phyloP scores from a whole-genome alignment of 30 jellyfish, hydroid and myxozoan genomes.

The Cassiopea andromeda region DNA sequence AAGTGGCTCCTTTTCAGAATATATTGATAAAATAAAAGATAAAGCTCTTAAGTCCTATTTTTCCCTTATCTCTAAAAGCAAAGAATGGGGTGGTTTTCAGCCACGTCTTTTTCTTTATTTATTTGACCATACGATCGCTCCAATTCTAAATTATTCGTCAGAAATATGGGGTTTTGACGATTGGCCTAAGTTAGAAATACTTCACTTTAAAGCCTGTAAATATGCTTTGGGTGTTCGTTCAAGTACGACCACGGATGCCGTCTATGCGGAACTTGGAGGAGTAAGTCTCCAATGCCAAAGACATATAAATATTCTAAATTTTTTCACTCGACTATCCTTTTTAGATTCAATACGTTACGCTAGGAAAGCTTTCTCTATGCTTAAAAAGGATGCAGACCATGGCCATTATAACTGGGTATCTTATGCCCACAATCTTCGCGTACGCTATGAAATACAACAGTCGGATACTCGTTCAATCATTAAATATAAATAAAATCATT shows the following conservation, averaged over 20 bases:
- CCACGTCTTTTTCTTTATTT: constrained; percentile 39
- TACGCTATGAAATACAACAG: constrained; percentile 39
- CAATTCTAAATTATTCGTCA: constrained; percentile 35
- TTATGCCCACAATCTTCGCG: constrained; percentile 14
- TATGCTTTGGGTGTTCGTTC: constrained; percentile 48
- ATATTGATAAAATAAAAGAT: constrained; percentile 25
- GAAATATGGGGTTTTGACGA: constrained; percentile 47
- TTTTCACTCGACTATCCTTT: constrained; percentile 24
- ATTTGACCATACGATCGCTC: constrained; percentile 37
- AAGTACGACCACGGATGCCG: constrained; percentile 46
- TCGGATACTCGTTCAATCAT: constrained; percentile 41
- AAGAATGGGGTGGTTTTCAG: constrained; percentile 51
- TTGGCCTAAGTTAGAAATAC: constrained; percentile 40
- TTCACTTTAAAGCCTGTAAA: constrained; percentile 40
- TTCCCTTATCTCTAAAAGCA: constrained; percentile 40
- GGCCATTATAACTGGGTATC: constrained; percentile 51
- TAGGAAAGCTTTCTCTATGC: constrained; percentile 34
- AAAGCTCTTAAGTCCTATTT: constrained; percentile 42
- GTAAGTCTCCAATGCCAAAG: constrained; percentile 21
- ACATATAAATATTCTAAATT: constrained; percentile 8
- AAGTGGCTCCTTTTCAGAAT: constrained; percentile 12
- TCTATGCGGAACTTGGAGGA: constrained; percentile 28
- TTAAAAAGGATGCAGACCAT: constrained; percentile 32
- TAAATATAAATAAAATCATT: not conserved
- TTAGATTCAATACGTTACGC: constrained; percentile 32